Conservation (phyloP, 2,797 vertebrate genomes). For the Mus spretus region DNA sequence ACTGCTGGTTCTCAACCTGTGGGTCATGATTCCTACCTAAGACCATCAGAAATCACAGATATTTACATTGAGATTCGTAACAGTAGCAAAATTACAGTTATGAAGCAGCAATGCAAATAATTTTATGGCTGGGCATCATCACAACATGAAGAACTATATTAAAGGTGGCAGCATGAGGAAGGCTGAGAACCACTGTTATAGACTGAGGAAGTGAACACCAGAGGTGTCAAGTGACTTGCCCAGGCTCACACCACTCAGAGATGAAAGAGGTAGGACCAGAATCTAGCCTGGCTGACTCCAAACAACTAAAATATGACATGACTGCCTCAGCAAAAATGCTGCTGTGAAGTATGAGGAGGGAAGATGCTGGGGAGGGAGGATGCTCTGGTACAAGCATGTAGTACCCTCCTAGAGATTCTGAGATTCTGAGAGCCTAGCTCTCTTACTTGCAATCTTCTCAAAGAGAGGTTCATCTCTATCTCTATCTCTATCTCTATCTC, state of each 20-base stretch:
- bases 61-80: too few species aligned
- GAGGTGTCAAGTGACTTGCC: background rate
- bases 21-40: background rate
- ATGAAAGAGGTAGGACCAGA: background rate
- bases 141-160: too few species aligned
- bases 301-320: background rate
- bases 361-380: background rate
- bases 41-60: background rate
- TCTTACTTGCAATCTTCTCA: background rate
- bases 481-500: background rate
- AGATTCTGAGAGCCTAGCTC: background rate
- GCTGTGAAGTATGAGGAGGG: rapidly evolving
- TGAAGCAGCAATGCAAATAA: background rate
- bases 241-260: background rate
- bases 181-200: background rate
- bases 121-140: background rate
- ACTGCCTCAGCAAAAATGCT: background rate
- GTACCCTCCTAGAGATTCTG: background rate
- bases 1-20: background rate
- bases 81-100: background rate
- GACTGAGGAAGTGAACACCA: too few species aligned
- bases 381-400: background rate
- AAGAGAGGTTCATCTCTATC: background rate
- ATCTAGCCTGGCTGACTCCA: background rate
- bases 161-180: background rate